phyloP scores from a whole-genome alignment of 1,140 invertebrate genomes.

The Drosophila sproati region DNA sequence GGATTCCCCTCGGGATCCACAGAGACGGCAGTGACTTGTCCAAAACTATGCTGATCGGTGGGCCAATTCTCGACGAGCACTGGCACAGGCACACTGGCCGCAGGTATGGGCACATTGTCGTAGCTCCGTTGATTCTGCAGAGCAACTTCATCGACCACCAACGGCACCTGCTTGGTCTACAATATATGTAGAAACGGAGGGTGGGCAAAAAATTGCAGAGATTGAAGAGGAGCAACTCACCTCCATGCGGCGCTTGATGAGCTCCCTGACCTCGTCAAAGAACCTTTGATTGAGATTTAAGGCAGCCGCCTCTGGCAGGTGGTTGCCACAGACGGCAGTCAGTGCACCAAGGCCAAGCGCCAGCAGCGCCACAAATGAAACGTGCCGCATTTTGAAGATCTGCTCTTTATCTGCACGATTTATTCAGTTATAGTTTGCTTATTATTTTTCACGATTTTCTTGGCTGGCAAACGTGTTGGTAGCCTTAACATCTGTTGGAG shows the following conservation, averaged over 20 bases:
- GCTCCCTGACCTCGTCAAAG: constrained; percentile 77
- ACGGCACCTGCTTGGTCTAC: constrained; percentile 42
- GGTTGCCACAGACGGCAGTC: constrained; percentile 52
- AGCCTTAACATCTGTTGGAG: constrained; percentile 76
- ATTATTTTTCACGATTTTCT: constrained; percentile 53
- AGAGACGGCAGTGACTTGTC: constrained; percentile 93
- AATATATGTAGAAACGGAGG: too few species aligned
- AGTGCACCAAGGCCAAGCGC: constrained; percentile 33
- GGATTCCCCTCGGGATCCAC: constrained; percentile 92
- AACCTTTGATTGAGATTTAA: constrained; percentile 76
- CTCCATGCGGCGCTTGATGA: constrained; percentile 77
- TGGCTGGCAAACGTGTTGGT: constrained; percentile 5
- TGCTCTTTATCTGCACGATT: constrained; percentile 25
- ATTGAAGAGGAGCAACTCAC: constrained; percentile 23
- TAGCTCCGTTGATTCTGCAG: constrained; percentile 73
- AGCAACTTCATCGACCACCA: constrained; percentile 60
- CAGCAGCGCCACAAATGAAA: constrained; percentile 43
- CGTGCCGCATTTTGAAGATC: constrained; percentile 41
- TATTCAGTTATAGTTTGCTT: constrained; percentile 11
- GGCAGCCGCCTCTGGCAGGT: constrained; percentile 62
- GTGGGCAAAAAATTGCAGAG: background rate
- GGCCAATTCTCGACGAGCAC: constrained; percentile 90
- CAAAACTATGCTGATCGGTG: constrained; percentile 88
- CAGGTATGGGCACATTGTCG: constrained; percentile 69
- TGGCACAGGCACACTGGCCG: constrained; percentile 84